Conservation (phyloP, 2,888 invertebrate genomes). For the Drosophila kanekoi region DNA sequence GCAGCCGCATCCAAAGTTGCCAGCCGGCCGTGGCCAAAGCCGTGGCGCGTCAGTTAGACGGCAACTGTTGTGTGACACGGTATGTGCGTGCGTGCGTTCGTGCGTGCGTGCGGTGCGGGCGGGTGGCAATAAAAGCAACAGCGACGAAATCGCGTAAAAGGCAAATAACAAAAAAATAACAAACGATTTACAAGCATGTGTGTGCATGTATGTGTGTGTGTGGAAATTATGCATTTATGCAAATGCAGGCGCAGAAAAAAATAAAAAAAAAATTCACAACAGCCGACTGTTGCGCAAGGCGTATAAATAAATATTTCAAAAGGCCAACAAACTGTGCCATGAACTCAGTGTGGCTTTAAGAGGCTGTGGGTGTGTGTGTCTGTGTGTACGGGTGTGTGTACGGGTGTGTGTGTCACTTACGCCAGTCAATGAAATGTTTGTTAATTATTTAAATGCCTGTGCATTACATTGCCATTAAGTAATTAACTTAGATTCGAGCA, state of each 20-base stretch:
- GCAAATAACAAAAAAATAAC: conserved; percentile 44
- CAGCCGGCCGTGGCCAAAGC: conserved; percentile 33
- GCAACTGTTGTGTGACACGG: conserved; percentile 64
- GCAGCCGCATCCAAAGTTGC: conserved; percentile 22
- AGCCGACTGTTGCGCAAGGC: conserved; percentile 38
- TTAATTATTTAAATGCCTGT: conserved; percentile 69
- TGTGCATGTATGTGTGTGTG: conserved; percentile 15
- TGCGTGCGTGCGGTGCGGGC: conserved; percentile 34
- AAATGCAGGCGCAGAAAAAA: conserved; percentile 36
- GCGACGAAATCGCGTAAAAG: conserved; percentile 38
- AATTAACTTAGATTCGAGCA: conserved; percentile 67
- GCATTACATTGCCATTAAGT: conserved; percentile 76
- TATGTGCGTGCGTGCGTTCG: conserved; percentile 45
- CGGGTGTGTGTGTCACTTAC: conserved; percentile 32
- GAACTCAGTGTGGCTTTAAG: conserved; percentile 46
- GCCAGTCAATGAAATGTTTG: conserved; percentile 75
- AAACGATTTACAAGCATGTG: conserved; percentile 25
- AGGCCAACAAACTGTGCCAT: conserved; percentile 49
- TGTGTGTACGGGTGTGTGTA: conserved; percentile 9
- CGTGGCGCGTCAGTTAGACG: conserved; percentile 62
- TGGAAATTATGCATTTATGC: conserved; percentile 63
- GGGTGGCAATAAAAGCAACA: conserved; percentile 31
- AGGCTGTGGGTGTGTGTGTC: conserved; percentile 12
- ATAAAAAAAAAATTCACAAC: conserved; percentile 13
- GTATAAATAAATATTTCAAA: conserved; percentile 64